Base-by-base conservation (phyloP, 2,888 invertebrate species). In the Ennomos quercinarius region DNA sequence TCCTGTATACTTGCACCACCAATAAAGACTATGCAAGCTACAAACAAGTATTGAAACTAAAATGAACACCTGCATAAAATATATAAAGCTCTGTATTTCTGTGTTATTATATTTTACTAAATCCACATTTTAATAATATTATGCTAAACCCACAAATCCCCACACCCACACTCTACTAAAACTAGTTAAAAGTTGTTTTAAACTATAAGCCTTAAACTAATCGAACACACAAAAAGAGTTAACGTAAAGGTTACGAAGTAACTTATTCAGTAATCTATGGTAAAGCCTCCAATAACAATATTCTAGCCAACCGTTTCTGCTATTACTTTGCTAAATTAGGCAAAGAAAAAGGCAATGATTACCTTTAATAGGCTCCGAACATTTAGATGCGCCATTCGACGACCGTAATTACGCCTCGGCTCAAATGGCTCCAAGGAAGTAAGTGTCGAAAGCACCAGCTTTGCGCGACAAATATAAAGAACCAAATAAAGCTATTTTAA, bases 341-440 rank as follows among this genome's bases (percentile, higher is more conserved):
- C 44, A 66, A 61, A 59, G 57, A 63, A 64, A 63, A 36, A 50
- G 52, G 50, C 50, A 57, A 61, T 57, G 57, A 64, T 64, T 66
- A 61, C 61, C 61, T 62, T 61, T 58, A 68, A 61, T 57, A 63
- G 61, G 46, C 63, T 59, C 47, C 36, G 52, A 68, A 61, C 63
- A 63, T 66, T 27, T 57, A 61, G 59, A 47, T 43, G 55, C 40
- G 60, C 58, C 47, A 61, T 64, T 61, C 57, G 62, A 59, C 60
- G 52, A 62, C 61, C 55, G 63, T 69, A 64, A 67, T 69, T 63
- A 65, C 55, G 53, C 57, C 53, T 56, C 49, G 52, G 58, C 56
- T 49, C 43, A 63, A 61, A 65, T 52, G 62, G 53, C 52, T 57
- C 46, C 44, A 57, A 51, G 62, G 41, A 67, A 39, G 50, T 57